Evolutionary conservation across 2,797 vertebrate genomes (phyloP), one percentile per base, ranked within the genome.

Genomic region (Danio kyathit): DNA sequence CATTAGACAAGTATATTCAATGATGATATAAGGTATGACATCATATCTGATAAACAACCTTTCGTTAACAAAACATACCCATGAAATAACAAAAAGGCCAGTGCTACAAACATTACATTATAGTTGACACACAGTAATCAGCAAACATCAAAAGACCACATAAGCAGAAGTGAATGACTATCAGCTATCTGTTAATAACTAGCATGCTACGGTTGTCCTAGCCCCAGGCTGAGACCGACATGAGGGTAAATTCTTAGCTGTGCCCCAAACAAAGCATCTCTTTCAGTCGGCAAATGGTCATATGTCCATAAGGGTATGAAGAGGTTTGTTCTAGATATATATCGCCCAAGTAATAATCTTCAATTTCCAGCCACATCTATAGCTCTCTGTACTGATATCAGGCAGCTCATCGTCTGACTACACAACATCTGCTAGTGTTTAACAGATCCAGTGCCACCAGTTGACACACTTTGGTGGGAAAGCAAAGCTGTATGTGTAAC

Each of bases 301-400:
- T 17, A 16, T n/a, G 21, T 41, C 60, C 74, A 52, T 16, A 16
- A 41, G 19, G 49, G 61, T 54, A 76, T 7, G 5, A 65, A 76
- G 12, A 43, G 13, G 74, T 52, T 75, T 75, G 49, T 52, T 76
- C 59, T 64, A 76, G 61, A 76, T 76, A 65, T 49, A 29, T n/a
- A 54, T 76, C 48, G 54, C 17, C 7, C 19, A 65, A 41, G 60
- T 51, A 75, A 63, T 52, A 76, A 76, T 54, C 49, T 65, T 65
- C 8, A 51, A 56, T 76, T 65, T 76, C 38, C 49, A 65, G 29
- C 13, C 17, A 52, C 13, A 52, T 52, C 49, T 64, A 41, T 49
- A 54, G 12, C 13, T 66, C 38, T 76, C 48, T 64, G 8, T 43
- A 54, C 49, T n/a, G 49, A 41, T 75, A 63, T 17, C 41, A 59